phyloP scores from a whole-genome alignment of 2,888 invertebrate genomes.

The Drosophila kambysellisi region DNA sequence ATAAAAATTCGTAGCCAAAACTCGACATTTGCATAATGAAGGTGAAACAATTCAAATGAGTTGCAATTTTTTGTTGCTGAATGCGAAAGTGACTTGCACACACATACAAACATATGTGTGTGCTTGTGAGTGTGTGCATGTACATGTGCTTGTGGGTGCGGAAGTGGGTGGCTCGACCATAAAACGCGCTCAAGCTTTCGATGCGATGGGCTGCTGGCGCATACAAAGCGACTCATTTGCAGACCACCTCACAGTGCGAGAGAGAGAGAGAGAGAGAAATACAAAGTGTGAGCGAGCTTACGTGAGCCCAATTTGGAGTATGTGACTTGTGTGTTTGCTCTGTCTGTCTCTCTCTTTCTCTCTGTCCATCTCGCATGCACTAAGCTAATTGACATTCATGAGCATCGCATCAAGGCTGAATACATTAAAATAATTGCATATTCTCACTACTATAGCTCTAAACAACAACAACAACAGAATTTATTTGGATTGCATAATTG shows the following conservation, averaged over 20 bases:
- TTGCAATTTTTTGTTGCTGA: slow-evolving; percentile 66
- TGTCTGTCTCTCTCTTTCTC: not conserved
- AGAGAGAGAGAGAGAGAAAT: not conserved
- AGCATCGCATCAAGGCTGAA: slow-evolving; percentile 77
- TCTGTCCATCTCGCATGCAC: slow-evolving; percentile 41
- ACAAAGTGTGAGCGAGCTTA: slow-evolving; percentile 15
- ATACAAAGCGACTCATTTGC: slow-evolving; percentile 76
- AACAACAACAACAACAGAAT: slow-evolving; percentile 24
- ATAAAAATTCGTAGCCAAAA: slow-evolving; percentile 68
- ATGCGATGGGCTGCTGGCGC: slow-evolving; percentile 60
- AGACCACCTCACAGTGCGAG: slow-evolving; percentile 16
- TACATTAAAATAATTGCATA: slow-evolving; percentile 80
- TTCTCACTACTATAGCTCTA: slow-evolving; percentile 59
- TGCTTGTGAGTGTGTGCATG: not conserved
- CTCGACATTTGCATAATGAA: slow-evolving; percentile 71
- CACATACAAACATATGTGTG: slow-evolving; percentile 1
- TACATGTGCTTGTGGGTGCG: slow-evolving; percentile 50
- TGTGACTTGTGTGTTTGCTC: slow-evolving; percentile 11
- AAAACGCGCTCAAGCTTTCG: slow-evolving; percentile 54
- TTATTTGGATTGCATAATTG: slow-evolving; percentile 49
- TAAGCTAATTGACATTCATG: slow-evolving; percentile 77
- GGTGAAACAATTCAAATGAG: slow-evolving; percentile 71
- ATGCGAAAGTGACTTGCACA: slow-evolving; percentile 57
- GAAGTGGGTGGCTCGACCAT: slow-evolving; percentile 61
- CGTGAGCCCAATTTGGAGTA: slow-evolving; percentile 49